Evolutionary conservation across 1,140 invertebrate genomes (phyloP).

Genomic region (Doryteuthis pealeii): DNA sequence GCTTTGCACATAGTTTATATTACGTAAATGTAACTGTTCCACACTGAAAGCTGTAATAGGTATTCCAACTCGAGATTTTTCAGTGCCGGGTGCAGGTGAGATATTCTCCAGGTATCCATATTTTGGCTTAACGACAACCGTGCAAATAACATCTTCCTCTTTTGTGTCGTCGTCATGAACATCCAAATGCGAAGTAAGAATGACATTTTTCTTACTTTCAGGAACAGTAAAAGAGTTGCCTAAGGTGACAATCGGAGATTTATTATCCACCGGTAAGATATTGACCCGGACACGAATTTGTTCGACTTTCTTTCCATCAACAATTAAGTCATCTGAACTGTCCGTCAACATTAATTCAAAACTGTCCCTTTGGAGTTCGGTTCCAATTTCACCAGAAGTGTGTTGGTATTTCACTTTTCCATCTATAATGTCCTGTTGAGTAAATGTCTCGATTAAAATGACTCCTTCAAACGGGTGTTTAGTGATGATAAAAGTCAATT

Average conservation of each 20-base stretch:
- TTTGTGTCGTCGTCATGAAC: conserved; percentile 57
- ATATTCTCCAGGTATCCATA: conserved; percentile 59
- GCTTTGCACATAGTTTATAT: conserved; percentile 61
- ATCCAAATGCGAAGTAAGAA: conserved; percentile 51
- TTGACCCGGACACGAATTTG: conserved; percentile 48
- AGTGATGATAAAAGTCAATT: conserved; percentile 51
- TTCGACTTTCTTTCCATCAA: conserved; percentile 46
- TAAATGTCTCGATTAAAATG: conserved; percentile 46
- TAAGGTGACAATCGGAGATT: conserved; percentile 40
- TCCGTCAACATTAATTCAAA: conserved; percentile 56
- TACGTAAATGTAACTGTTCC: conserved; percentile 44
- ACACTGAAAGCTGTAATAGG: conserved; percentile 56
- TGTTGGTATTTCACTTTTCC: conserved; percentile 53
- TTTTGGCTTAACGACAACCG: conserved; percentile 53
- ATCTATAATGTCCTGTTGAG: conserved; percentile 50
- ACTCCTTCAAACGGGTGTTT: conserved; percentile 46
- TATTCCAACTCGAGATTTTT: conserved; percentile 50
- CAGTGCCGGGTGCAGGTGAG: conserved; percentile 53
- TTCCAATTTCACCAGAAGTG: conserved; percentile 54
- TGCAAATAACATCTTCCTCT: conserved; percentile 55
- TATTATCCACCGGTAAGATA: conserved; percentile 56
- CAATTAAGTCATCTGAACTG: conserved; percentile 45
- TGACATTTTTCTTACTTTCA: conserved; percentile 53
- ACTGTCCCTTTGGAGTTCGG: conserved; percentile 39
- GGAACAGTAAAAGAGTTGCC: conserved; percentile 45